Base-by-base conservation (phyloP, 2,888 invertebrate species). In the Chrysina gloriosa region DNA sequence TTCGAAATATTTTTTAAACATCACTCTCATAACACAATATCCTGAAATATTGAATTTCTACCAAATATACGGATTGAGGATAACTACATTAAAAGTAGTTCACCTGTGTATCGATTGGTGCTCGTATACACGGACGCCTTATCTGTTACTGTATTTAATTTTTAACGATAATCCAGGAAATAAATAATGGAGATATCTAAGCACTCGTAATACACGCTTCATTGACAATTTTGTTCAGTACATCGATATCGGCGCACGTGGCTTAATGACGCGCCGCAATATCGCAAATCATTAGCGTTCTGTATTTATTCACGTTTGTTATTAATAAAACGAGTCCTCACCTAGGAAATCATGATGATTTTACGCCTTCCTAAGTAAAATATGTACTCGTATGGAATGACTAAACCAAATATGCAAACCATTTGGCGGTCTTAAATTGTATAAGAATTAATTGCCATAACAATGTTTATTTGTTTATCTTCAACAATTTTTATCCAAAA, bases 151-250 rank as follows among this genome's bases (percentile, higher is more conserved):
- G 3, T 50, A 14, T 14, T 27, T 14, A 29, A 50, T 16, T 50
- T 16, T 50, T 14, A 50, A 50, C 16, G 5, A 7, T 50, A 50
- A 50, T 50, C 27, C 50, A 50, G 50, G 50, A 50, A 50, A 50
- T 50, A 29, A 27, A 16, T 29, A 29, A 27, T 50, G 16, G 27
- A 16, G 27, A 11, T 50, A 50, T 27, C 50, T 50, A 27, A 4
- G 50, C 29, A 50, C 29, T 50, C 27, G 29, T 29, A 50, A 27
- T 29, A 4, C 27, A 50, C 47, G 47, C 29, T 16, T 16, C 50
- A 50, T 50, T 50, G 50, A 50, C 7, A 5, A 50, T 50, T 29
- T 50, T 23, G 19, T 50, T 14, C 50, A 27, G 21, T 7, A 50
- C 29, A 16, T 29, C n/a, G 27, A 7, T 21, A 50, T 34, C 34